Percentiles rank a stretch among this genome's conserved stretches.
Evolutionary conservation across 2,797 vertebrate genomes (phyloP).

Genomic region (Lutjanus argentimaculatus): DNA sequence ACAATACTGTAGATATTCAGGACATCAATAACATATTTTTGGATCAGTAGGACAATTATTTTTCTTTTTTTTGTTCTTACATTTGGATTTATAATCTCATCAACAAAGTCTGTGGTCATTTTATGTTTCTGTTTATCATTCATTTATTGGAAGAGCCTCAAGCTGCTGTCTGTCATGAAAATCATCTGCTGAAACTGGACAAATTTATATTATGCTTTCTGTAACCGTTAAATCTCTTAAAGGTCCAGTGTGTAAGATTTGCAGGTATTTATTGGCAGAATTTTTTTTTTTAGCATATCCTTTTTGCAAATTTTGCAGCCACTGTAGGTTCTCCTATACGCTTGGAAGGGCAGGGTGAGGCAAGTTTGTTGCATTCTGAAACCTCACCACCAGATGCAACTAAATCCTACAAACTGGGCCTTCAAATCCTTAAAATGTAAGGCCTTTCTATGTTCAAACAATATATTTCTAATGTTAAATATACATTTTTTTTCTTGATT

Average conservation of each 20-base stretch:
- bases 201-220: too few species aligned
- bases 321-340: too few species aligned
- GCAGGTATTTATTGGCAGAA: too few species aligned
- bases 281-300: too few species aligned
- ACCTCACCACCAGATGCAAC: too few species aligned
- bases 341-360: too few species aligned
- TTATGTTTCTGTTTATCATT: background rate
- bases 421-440: background rate
- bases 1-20: background rate
- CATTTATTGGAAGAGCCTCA: background rate
- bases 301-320: too few species aligned
- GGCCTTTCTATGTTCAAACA: too few species aligned
- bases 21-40: background rate
- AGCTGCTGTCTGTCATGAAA: background rate
- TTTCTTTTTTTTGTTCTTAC: background rate
- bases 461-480: background rate
- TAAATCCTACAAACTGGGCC: too few species aligned
- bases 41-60: background rate
- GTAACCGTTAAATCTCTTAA: background rate
- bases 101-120: background rate
- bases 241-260: too few species aligned
- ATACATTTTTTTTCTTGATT: too few species aligned
- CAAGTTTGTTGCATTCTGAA: too few species aligned
- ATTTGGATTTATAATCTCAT: background rate
- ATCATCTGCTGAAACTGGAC: background rate